Evolutionary conservation across 1,140 invertebrate genomes (phyloP).

Genomic region (Diprion similis): DNA sequence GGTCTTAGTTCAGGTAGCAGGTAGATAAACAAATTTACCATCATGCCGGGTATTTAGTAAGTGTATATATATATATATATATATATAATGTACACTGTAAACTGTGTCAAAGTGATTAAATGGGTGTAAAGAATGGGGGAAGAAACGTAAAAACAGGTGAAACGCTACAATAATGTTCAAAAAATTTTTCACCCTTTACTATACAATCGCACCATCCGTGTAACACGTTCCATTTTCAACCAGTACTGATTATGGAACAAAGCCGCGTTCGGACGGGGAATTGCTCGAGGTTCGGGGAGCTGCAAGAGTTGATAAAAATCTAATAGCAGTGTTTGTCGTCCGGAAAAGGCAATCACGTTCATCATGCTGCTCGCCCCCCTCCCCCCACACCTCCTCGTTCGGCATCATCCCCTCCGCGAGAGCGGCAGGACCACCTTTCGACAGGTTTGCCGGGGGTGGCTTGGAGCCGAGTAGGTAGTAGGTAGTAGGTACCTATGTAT

Average conservation of each 20-base stretch:
- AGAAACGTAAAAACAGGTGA: too few relatives aligned
- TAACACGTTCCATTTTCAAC: too few relatives aligned
- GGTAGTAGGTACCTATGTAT: too few relatives aligned
- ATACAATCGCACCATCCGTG: neutral
- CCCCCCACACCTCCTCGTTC: slow-evolving; percentile 22
- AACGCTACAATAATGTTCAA: too few relatives aligned
- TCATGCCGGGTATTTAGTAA: too few relatives aligned
- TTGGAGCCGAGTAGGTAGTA: neutral
- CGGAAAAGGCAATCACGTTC: slow-evolving; percentile 60
- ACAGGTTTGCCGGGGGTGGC: neutral
- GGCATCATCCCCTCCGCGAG: slow-evolving; percentile 26
- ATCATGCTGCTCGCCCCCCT: slow-evolving; percentile 46
- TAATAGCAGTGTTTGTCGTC: slow-evolving; percentile 56
- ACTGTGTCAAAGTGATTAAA: too few relatives aligned
- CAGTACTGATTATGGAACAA: too few relatives aligned
- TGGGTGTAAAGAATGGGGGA: too few relatives aligned
- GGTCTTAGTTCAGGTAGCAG: neutral
- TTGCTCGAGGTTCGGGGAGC: slow-evolving; percentile 1
- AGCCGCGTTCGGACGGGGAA: neutral
- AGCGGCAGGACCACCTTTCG: slow-evolving; percentile 28
- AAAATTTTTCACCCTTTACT: too few relatives aligned
- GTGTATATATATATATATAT: too few relatives aligned
- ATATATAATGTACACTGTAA: too few relatives aligned
- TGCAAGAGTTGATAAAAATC: slow-evolving; percentile 52
- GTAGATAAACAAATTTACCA: too few relatives aligned